Evolutionary conservation across 2,797 vertebrate genomes (phyloP), one percentile per base, ranked within the genome.

Genomic region (Sebastes nivosus): DNA sequence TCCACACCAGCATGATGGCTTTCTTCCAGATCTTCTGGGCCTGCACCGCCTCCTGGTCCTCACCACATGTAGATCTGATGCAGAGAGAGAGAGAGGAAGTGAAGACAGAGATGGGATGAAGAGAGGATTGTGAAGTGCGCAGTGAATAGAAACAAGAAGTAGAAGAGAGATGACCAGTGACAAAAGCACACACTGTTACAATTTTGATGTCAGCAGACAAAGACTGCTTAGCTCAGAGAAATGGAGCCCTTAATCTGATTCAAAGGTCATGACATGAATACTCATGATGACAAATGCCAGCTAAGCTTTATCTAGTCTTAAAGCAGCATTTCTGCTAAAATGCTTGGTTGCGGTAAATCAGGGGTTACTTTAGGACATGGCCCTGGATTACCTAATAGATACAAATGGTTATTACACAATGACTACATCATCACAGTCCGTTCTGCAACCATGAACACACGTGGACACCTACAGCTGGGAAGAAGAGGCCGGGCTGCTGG

Each of bases 11-110:
- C 98, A 99, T 99, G 64, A 99, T 99, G 77, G 98, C 97, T 92
- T 99, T 99, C 93, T 99, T 99, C 98, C 98, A 99, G 90, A 99
- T 99, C 94, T 99, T 99, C 91, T 99, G 98, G 63, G 98, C 98
- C 91, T 99, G 98, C 80, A 99, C 97, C 0, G 98, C 98, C 92
- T 99, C 98, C 93, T 99, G 98, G 93, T 99, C 98, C 89, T 99
- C 98, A 76, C 98, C 99, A 85, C 98, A 99, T 64, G 98, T 98
- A 11, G 98, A 99, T 82, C 98, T 99, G 75, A 64, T 3, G 38
- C 7, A 54, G 63, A 55, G 25, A 67, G 42, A 61, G 24, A 50
- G 18, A 29, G 30, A 66, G 42, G 59, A 20, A 72, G 32, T 54
- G n/a, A 22, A 54, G 3, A 29, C 20, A 67, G 22, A 60, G 30